These are phyloP conservation scores for Platycercus adscitus DNA, from an alignment of 2,113 vertebrate genomes.

Conservation along the genomic window DNA sequence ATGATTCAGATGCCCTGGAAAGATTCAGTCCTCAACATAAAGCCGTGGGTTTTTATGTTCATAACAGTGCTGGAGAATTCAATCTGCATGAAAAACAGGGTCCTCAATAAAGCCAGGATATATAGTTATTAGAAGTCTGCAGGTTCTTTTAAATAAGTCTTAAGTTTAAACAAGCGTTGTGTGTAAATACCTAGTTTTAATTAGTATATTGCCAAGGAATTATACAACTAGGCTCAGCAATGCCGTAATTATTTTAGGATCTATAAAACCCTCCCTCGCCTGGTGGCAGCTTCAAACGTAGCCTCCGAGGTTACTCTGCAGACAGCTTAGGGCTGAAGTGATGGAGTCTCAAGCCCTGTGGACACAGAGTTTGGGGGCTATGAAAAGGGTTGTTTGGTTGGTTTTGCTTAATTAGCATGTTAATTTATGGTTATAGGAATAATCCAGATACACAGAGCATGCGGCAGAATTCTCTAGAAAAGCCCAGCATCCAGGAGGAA, in stretches of 20 bases:
- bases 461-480: neutral
- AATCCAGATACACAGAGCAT: rapidly evolving
- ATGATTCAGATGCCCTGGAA: conserved; percentile 44
- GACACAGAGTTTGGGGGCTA: neutral
- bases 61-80: neutral
- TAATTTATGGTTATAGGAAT: neutral
- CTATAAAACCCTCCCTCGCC: neutral
- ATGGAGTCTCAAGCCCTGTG: neutral
- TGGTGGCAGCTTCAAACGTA: neutral
- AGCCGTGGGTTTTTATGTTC: neutral
- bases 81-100: neutral
- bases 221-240: neutral
- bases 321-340: rapidly evolving
- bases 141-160: conserved; percentile 14
- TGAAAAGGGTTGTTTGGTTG: neutral
- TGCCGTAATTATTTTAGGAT: conserved; percentile 16
- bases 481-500: neutral
- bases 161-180: conserved; percentile 19
- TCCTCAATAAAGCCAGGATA: neutral
- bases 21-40: neutral
- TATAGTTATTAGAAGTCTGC: neutral
- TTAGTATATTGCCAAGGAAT: conserved; percentile 40
- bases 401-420: rapidly evolving
- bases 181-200: conserved; percentile 49
- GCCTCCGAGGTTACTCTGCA: neutral